Percentiles rank a stretch among this genome's conserved stretches.
Conservation (phyloP, 2,113 vertebrate species). For the Amphilophus citrinellus region DNA sequence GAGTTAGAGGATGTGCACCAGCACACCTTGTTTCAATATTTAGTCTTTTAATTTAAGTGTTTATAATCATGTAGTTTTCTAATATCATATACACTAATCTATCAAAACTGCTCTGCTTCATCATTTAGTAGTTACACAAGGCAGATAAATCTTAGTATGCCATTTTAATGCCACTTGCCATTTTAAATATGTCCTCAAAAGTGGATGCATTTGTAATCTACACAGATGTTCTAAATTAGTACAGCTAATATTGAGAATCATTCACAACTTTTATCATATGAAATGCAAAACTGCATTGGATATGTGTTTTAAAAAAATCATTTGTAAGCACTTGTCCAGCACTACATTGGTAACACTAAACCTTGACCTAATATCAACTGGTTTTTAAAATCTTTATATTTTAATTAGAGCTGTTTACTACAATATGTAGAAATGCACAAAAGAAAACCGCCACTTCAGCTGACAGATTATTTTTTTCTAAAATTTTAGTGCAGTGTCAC, state of each 20-base stretch:
- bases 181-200: not conserved
- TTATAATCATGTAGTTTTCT: not conserved
- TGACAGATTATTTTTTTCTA: not conserved
- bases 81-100: not conserved
- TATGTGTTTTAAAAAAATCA: not conserved
- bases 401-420: not conserved
- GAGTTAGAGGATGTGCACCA: not conserved
- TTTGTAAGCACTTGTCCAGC: not conserved
- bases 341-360: not conserved
- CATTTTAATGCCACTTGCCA: not conserved
- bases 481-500: not conserved
- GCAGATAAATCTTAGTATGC: not conserved
- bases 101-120: not conserved
- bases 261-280: not conserved
- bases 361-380: not conserved
- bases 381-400: not conserved
- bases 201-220: not conserved
- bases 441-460: not conserved
- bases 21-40: not conserved
- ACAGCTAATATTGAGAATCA: not conserved
- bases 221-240: not conserved
- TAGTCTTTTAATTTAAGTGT: slow-evolving; percentile 7
- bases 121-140: not conserved
- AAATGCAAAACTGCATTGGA: not conserved
- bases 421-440: not conserved